A percentile compares a stretch with the other conserved stretches of the same genome.
phyloP scores from a whole-genome alignment of 2,888 invertebrate species.

The Dastarcus helophoroides region DNA sequence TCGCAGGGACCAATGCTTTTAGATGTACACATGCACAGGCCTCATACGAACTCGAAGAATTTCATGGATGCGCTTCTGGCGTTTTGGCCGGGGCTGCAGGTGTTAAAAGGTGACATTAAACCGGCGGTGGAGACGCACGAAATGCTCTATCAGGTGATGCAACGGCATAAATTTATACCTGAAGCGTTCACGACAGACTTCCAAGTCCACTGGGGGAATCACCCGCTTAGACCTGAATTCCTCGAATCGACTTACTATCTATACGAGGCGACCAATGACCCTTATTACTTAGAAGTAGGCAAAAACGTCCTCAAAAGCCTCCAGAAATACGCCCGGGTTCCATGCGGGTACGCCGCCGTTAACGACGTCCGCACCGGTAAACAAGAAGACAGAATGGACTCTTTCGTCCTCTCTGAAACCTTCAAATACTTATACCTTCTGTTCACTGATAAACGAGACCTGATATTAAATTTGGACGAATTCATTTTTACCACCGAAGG shows the following conservation, averaged over 20 bases:
- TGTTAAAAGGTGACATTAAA: slow-evolving; percentile 72
- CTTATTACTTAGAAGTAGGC: slow-evolving; percentile 89
- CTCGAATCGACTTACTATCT: slow-evolving; percentile 96
- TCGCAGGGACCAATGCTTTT: slow-evolving; percentile 90
- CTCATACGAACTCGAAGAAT: slow-evolving; percentile 85
- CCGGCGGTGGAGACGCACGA: slow-evolving; percentile 99
- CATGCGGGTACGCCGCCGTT: slow-evolving; percentile 96
- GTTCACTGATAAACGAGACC: slow-evolving; percentile 79
- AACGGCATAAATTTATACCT: slow-evolving; percentile 93
- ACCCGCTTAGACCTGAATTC: slow-evolving; percentile 93
- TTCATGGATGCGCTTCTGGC: slow-evolving; percentile 97
- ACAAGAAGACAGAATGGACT: slow-evolving; percentile 96
- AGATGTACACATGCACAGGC: slow-evolving; percentile 82
- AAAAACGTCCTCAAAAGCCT: slow-evolving; percentile 78
- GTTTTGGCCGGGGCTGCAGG: slow-evolving; percentile 96
- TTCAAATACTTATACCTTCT: slow-evolving; percentile 93
- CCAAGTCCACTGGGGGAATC: slow-evolving; percentile 95
- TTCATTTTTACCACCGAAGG: slow-evolving; percentile 91
- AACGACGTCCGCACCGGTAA: slow-evolving; percentile 46
- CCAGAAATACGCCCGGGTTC: slow-evolving; percentile 83
- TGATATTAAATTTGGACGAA: slow-evolving; percentile 71
- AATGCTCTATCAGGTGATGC: slow-evolving; percentile 97
- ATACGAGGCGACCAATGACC: slow-evolving; percentile 90
- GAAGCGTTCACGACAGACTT: slow-evolving; percentile 98
- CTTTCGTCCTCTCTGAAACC: slow-evolving; percentile 94